These are phyloP conservation scores for Gambusia yucatana DNA, from an alignment of 2,797 vertebrate genomes.

Conservation along the genomic window DNA sequence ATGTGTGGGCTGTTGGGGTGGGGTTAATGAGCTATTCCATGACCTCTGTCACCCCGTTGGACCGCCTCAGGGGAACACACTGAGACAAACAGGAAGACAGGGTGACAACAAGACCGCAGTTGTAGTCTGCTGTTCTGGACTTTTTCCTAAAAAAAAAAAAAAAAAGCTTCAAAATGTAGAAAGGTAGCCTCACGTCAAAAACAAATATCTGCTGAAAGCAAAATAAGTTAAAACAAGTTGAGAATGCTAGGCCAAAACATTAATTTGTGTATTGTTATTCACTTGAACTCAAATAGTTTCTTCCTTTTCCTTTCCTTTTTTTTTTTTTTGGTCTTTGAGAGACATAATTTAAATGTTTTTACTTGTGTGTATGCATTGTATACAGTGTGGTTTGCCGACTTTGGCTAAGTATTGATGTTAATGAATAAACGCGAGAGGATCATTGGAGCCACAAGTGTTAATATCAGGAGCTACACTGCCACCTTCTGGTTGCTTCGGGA, in stretches of 20 bases:
- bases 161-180: slow-evolving; percentile 30
- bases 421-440: slow-evolving; percentile 5
- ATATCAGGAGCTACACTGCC: slow-evolving; percentile 67
- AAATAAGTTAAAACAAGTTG: background rate
- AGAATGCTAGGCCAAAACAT: slow-evolving; percentile 10
- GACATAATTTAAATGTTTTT: background rate
- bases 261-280: background rate
- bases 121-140: slow-evolving; percentile 47
- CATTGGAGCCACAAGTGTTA: slow-evolving; percentile 6
- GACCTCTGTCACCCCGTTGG: slow-evolving; percentile 75
- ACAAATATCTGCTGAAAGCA: background rate
- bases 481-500: slow-evolving; percentile 62
- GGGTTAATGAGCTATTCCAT: slow-evolving; percentile 82
- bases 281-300: background rate
- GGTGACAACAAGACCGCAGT: slow-evolving; percentile 68
- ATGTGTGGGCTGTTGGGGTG: slow-evolving; percentile 77
- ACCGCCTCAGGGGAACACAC: slow-evolving; percentile 69
- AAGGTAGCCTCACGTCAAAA: slow-evolving; percentile 14
- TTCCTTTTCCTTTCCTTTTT: no score
- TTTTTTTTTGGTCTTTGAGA: background rate
- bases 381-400: slow-evolving; percentile 12
- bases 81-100: slow-evolving; percentile 77
- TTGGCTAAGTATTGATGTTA: slow-evolving; percentile 15
- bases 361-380: slow-evolving; percentile 4
- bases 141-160: slow-evolving; percentile 25